Evolutionary conservation across 2,797 vertebrate species (phyloP), one percentile per base, ranked within the genome.

Genomic region (Mycteria americana): DNA sequence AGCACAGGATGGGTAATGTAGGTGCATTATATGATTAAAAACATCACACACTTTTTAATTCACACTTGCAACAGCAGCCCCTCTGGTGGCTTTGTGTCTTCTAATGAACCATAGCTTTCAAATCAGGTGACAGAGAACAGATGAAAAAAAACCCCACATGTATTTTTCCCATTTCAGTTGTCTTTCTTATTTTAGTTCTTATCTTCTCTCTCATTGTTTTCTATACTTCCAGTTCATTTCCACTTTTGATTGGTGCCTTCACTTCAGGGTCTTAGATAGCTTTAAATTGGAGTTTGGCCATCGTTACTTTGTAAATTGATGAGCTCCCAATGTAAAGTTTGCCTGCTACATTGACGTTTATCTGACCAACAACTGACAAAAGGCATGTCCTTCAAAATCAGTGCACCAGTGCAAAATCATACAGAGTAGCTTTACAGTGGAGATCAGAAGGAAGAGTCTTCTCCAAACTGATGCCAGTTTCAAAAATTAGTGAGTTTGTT

Each of bases 141-240:
- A 33, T 51, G 13, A 23, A 65, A 50, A 53, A 78, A 56, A 50
- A 3, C 0, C 18, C 5, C 7, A 57, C 10, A 5, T 5, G 0
- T 37, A 3, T 22, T 31, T 77, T 68, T 90, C 48, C 37, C 2
- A 2, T 77, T 92, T 87, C 53, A 65, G 5, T 63, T 75, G 18
- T 74, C 50, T 83, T 4, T 92, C 39, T 70, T 67, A 18, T 19
- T 59, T 80, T 39, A 69, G 7, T 75, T 67, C 31, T 85, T 37
- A 10, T 80, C 13, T 79, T 57, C 28, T 78, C n/a, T 35, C 43
- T 78, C 12, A 18, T 46, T 35, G 11, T 13, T 89, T 79, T 82
- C 83, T 67, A 7, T 41, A 4, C 23, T 80, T 87, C 9, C 16
- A 24, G 14, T 82, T 92, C 5, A 39, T 92, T 92, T 86, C 50